These are phyloP conservation scores for Andricus quercusramuli DNA, from an alignment of 2,888 invertebrate species.

Conservation along the genomic window DNA sequence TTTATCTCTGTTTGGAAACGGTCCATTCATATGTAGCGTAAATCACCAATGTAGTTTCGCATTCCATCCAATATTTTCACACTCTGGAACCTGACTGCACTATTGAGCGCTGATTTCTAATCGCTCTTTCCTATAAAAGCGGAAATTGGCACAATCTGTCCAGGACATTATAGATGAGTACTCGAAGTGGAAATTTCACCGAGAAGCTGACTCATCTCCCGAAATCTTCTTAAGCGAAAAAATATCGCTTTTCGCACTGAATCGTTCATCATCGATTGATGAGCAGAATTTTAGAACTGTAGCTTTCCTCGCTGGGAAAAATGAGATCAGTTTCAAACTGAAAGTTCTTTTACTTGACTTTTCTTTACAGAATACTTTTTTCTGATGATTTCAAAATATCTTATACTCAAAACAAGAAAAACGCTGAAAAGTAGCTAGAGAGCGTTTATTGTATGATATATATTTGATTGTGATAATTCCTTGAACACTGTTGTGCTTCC, in stretches of 20 bases:
- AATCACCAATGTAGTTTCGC: conserved; percentile 11
- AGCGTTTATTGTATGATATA: too few species aligned
- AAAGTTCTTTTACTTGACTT: too few species aligned
- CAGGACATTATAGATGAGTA: conserved; percentile 23
- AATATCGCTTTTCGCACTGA: conserved; percentile 12
- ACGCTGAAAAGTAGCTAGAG: too few species aligned
- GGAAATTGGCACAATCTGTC: conserved; percentile 29
- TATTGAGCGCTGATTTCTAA: conserved; percentile 28
- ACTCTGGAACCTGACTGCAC: conserved; percentile 9
- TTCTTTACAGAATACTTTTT: too few species aligned
- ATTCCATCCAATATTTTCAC: conserved; percentile 22
- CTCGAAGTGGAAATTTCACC: conserved; percentile 13
- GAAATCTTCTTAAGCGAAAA: conserved; percentile 9
- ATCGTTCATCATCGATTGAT: conserved; percentile 22
- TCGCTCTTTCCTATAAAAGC: conserved; percentile 21
- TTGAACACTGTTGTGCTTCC: too few species aligned
- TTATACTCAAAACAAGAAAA: too few species aligned
- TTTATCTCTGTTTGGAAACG: conserved; percentile 27
- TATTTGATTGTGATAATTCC: too few species aligned
- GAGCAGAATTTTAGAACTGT: conserved; percentile 5
- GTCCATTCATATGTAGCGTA: conserved; percentile 16
- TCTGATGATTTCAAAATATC: too few species aligned
- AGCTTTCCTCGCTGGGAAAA: background rate
- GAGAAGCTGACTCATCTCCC: conserved; percentile 33
- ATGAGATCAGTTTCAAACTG: background rate